Evolutionary conservation across 2,797 vertebrate genomes (phyloP).

Genomic region (Pelodytes ibericus): DNA sequence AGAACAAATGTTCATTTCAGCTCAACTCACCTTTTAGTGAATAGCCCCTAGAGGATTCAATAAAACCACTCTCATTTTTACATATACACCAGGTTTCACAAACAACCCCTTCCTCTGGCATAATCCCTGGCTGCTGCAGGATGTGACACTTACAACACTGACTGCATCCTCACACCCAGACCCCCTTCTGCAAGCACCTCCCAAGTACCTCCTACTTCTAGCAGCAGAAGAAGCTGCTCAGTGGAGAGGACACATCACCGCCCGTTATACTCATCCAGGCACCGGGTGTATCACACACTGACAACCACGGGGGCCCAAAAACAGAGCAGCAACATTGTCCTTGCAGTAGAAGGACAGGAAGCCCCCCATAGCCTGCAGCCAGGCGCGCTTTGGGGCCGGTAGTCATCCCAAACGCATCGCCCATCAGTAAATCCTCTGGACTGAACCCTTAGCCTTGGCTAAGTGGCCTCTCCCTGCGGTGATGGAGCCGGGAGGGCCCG

Average conservation of each 20-base stretch:
- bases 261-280: conserved; percentile 47
- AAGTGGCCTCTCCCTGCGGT: conserved; percentile 24
- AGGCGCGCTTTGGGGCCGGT: background rate
- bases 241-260: conserved; percentile 17
- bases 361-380: background rate
- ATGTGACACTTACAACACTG: background rate
- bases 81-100: background rate
- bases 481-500: conserved; percentile 54
- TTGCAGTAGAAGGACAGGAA: background rate
- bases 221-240: conserved; percentile 40
- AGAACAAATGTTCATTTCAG: background rate
- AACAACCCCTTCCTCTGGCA: background rate
- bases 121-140: conserved; percentile 14
- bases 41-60: background rate
- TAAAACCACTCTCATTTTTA: background rate
- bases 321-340: background rate
- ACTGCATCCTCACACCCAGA: background rate
- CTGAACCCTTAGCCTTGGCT: conserved; percentile 8
- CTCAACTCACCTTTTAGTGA: background rate
- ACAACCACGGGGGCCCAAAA: conserved; percentile 10
- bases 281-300: conserved; percentile 40
- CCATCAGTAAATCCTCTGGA: background rate
- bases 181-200: conserved; percentile 14
- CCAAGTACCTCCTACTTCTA: conserved; percentile 57
- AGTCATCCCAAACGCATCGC: background rate